These are phyloP conservation scores for Drosophila glabriapex DNA, from an alignment of 2,888 invertebrate genomes.

Conservation along the genomic window DNA sequence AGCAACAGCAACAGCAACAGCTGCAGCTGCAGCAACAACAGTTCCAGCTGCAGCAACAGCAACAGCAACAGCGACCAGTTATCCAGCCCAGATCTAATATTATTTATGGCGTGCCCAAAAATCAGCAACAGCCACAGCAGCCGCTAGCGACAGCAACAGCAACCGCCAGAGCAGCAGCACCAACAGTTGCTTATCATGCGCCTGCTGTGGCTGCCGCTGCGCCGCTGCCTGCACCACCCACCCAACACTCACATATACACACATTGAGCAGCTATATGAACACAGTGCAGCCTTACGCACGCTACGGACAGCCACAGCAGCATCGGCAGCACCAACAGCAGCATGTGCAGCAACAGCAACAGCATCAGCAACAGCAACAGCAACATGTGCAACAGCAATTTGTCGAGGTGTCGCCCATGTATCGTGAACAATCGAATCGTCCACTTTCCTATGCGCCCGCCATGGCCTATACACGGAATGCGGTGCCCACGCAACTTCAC, in stretches of 20 bases:
- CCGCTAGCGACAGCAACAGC: constrained; percentile 27
- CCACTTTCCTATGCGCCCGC: constrained; percentile 72
- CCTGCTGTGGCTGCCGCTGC: constrained; percentile 14
- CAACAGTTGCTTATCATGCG: constrained; percentile 19
- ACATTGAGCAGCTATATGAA: constrained; percentile 79
- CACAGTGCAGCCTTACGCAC: constrained; percentile 72
- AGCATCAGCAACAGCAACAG: constrained; percentile 34
- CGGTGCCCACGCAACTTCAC: constrained; percentile 56
- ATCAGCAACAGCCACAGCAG: constrained; percentile 40
- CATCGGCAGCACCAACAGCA: constrained; percentile 39
- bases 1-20: constrained; percentile 26
- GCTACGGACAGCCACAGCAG: constrained; percentile 70
- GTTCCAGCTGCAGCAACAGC: constrained; percentile 25
- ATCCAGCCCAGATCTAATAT: constrained; percentile 29
- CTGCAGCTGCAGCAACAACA: constrained; percentile 34
- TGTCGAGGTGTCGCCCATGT: constrained; percentile 69
- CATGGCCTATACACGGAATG: constrained; percentile 62
- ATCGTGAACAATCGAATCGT: constrained; percentile 65
- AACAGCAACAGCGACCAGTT: constrained; percentile 26
- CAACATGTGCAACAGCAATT: constrained; percentile 36
- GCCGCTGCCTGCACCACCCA: constrained; percentile 50
- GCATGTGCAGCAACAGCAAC: constrained; percentile 33
- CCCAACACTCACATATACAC: constrained; percentile 66
- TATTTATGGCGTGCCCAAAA: constrained; percentile 62
- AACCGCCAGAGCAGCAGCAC: constrained; percentile 12